These are phyloP conservation scores for Cnemophilus loriae DNA, from an alignment of 2,113 vertebrate genomes.

Conservation along the genomic window DNA sequence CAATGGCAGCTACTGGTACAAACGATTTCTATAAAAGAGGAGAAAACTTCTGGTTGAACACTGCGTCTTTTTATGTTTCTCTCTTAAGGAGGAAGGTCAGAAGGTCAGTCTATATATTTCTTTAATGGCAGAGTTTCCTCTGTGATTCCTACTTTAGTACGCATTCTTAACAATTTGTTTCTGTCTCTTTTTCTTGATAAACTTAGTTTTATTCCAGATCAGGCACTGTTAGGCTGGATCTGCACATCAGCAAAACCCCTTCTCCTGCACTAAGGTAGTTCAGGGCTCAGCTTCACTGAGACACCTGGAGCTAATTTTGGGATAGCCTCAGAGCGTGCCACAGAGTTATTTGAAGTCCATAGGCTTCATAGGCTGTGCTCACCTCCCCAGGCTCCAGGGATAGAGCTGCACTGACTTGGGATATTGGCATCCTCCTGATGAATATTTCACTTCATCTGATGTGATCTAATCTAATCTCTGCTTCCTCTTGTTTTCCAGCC, in stretches of 20 bases:
- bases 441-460: constrained; percentile 45
- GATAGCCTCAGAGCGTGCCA: constrained; percentile 44
- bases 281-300: constrained; percentile 16
- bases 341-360: constrained; percentile 62
- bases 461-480: constrained; percentile 49
- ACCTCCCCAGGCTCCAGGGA: constrained; percentile 46
- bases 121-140: constrained; percentile 30
- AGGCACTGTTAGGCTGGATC: background rate
- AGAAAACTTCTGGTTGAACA: background rate
- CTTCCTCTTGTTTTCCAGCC: constrained; percentile 24
- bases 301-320: constrained; percentile 70
- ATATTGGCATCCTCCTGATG: constrained; percentile 62
- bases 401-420: constrained; percentile 46
- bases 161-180: constrained; percentile 22
- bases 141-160: background rate
- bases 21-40: constrained; percentile 27
- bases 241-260: background rate
- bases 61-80: background rate
- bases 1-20: constrained; percentile 28
- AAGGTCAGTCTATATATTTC: constrained; percentile 32
- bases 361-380: constrained; percentile 37
- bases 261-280: background rate
- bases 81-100: constrained; percentile 39
- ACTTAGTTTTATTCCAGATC: background rate
- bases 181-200: constrained; percentile 40